These are phyloP conservation scores for Siniperca undulata DNA, from an alignment of 2,797 vertebrate species.

Conservation along the genomic window DNA sequence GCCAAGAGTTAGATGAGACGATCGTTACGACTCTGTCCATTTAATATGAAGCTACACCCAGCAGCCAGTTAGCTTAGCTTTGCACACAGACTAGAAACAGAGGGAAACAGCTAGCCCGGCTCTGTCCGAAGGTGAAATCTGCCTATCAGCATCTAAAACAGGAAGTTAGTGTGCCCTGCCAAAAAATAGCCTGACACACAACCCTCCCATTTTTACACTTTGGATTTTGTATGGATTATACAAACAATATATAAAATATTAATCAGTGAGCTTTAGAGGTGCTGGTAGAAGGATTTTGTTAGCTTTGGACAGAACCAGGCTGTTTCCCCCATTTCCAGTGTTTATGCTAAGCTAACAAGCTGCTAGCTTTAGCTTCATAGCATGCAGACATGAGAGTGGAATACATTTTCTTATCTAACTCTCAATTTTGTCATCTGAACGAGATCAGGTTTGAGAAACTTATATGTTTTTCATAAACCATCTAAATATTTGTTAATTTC, in stretches of 20 bases:
- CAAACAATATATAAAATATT: neutral
- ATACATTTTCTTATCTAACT: neutral
- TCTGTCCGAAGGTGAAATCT: neutral
- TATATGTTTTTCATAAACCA: neutral
- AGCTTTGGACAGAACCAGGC: neutral
- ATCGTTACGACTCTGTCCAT: neutral
- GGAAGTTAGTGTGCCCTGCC: too few relatives aligned
- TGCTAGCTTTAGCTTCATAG: neutral
- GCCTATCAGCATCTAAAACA: neutral
- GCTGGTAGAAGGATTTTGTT: neutral
- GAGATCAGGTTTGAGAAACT: neutral
- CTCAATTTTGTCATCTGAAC: neutral
- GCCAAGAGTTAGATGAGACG: neutral
- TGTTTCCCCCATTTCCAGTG: neutral
- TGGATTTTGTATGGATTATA: neutral
- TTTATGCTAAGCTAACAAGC: neutral
- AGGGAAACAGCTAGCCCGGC: too few relatives aligned
- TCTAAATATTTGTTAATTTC: slow-evolving; percentile 24
- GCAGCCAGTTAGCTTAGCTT: neutral
- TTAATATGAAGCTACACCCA: neutral
- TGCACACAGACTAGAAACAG: neutral
- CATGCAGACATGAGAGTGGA: neutral
- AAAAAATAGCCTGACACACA: too few relatives aligned
- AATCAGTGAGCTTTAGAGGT: neutral
- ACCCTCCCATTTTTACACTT: neutral